These are phyloP conservation scores for Apotomis betuletana DNA, from an alignment of 2,888 invertebrate species.

Conservation along the genomic window DNA sequence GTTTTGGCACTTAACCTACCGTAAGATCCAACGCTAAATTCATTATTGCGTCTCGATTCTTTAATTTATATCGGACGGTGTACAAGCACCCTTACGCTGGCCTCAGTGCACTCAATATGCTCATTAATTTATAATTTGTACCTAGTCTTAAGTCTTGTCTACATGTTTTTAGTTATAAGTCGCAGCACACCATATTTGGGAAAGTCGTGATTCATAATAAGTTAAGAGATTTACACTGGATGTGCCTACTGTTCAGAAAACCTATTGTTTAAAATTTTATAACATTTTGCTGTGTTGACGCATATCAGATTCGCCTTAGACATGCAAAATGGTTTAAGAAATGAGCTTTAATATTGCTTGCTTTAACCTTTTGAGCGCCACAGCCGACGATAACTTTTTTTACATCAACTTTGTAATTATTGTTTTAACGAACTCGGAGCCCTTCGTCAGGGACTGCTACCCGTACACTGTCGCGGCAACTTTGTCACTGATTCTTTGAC, in stretches of 20 bases:
- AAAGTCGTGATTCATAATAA: constrained; percentile 23
- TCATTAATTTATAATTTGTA: constrained; percentile 45
- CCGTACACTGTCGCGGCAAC: no score
- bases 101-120: constrained; percentile 41
- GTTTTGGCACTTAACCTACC: no score
- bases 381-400: no score
- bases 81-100: background rate
- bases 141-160: constrained; percentile 48
- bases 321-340: no score
- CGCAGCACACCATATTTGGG: constrained; percentile 36
- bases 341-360: background rate
- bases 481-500: no score
- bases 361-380: no score
- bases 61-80: background rate
- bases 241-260: constrained; percentile 21
- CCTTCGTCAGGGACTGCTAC: no score
- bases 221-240: constrained; percentile 8
- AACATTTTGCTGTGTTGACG: background rate
- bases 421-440: no score
- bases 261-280: background rate
- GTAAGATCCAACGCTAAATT: no score
- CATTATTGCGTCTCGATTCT: background rate
- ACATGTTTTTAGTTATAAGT: constrained; percentile 40
- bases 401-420: no score
- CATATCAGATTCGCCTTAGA: background rate